Evolutionary conservation across 2,888 invertebrate species (phyloP), one percentile per base, ranked within the genome.

Genomic region (Cabera pusaria): DNA sequence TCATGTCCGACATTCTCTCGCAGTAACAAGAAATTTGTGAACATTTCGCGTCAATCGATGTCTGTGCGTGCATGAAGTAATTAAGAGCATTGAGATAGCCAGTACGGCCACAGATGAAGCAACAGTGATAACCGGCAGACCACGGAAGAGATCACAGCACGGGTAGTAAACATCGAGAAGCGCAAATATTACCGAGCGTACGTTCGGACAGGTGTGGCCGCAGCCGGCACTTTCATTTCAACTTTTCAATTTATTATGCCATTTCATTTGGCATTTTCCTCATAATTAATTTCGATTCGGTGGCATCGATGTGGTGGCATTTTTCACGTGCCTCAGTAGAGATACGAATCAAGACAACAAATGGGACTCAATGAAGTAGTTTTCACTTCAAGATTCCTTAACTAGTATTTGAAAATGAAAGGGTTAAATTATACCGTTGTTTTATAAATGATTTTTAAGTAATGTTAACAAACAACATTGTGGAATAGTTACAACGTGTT

Each of bases 261-360:
- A 28, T 44, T 49, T 36, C 59, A 52, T 63, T 56, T 52, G 52
- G 44, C 49, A 54, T 62, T 62, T 67, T 49, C 45, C 34, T 52
- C 35, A 33, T 42, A 34, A 45, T 43, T 52, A 47, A 40, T 35
- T 42, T 43, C 27, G 33, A 49, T 34, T 25, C 19, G 43, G 44
- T 49, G 48, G 44, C 44, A 49, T 29, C 27, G 33, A 49, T 34
- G 28, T 16, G 43, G 44, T 49, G 48, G 44, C 44, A 49, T 53
- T 51, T 47, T 46, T 45, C 36, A 25, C 20, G 3, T 28, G 32
- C 27, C 20, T 18, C 31, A 21, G 28, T 52, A 11, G 5, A 27
- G 17, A 26, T 32, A 18, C 22, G 9, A 32, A 8, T 25, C 33
- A 6, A 31, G 19, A 18, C 20, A 17, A 25, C 21, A 32, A 27